Base-by-base conservation (phyloP, 2,113 vertebrate genomes). In the Cettia cetti region DNA sequence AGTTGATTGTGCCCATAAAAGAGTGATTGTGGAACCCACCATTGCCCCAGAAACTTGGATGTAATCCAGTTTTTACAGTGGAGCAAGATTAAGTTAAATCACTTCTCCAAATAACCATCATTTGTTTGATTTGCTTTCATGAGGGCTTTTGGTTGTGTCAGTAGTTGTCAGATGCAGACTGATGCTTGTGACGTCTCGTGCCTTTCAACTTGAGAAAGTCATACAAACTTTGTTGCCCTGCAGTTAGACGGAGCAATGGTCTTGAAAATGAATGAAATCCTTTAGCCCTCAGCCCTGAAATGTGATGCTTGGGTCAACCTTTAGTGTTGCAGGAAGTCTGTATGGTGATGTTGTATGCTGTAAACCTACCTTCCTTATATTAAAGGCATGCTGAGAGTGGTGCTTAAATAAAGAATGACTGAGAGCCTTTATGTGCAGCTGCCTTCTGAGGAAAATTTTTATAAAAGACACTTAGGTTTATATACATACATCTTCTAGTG, bases 71-170 rank as follows among this genome's bases (percentile, higher is more conserved):
- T 93, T 96, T 93, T 90, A 90, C 85, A 93, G 82, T 71, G 60
- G 44, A 83, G 60, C 28, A 81, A 92, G 88, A 96, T 95, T 90
- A 94, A 89, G 80, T 94, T 83, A 92, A 97, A 93, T 93, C 44
- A 64, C 85, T 94, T 96, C 89, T 86, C 76, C 79, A 96, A 96
- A 95, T 95, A 96, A 86, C 47, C 71, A 78, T 90, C 52, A 93
- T 95, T 90, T 96, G 88, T 92, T 96, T 95, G 85, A 93, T 94
- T 91, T 95, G 65, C 90, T 92, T 96, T 95, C 90, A 93, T 84
- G 75, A 89, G 42, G 69, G 61, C 44, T 89, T 95, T 93, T 91
- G 79, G 72, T 92, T 89, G 75, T 90, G 91, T 93, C 94, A 84
- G 91, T 81, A 68, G 92, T 66, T 93, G 92, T 96, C 95, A 96